phyloP scores from a whole-genome alignment of 2,888 invertebrate species.

The Oscheius sp. region DNA sequence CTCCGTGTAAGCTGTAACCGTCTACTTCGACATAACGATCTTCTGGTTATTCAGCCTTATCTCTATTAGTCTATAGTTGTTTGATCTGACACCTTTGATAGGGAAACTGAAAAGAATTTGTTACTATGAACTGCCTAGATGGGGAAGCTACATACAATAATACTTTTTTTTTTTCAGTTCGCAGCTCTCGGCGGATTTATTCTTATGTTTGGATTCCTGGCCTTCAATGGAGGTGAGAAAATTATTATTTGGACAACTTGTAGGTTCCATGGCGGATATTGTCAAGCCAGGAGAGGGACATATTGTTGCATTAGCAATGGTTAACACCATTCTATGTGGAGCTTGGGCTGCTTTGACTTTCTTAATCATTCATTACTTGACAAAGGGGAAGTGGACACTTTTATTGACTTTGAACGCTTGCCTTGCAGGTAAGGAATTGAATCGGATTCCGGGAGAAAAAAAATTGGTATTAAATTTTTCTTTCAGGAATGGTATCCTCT shows the following conservation, averaged over 20 bases:
- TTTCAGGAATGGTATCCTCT: constrained; percentile 71
- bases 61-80: constrained; percentile 6
- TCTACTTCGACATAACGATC: no score
- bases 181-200: constrained; percentile 75
- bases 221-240: constrained; percentile 74
- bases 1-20: no score
- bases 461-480: background rate
- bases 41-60: constrained; percentile 27
- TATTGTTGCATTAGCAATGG: constrained; percentile 72
- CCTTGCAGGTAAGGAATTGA: constrained; percentile 71
- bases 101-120: background rate
- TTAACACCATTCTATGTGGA: constrained; percentile 74
- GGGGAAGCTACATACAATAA: no score
- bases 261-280: constrained; percentile 72
- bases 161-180: constrained; percentile 72
- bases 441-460: background rate
- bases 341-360: constrained; percentile 73
- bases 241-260: background rate
- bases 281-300: constrained; percentile 71
- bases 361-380: constrained; percentile 70
- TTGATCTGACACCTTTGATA: constrained; percentile 31
- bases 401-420: constrained; percentile 74
- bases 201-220: constrained; percentile 75
- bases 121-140: background rate
- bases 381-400: constrained; percentile 73